A percentile compares a stretch with the other conserved stretches of the same genome.
These are phyloP conservation scores for Neotoxoptera formosana DNA, from an alignment of 1,140 invertebrate species.

Conservation along the genomic window DNA sequence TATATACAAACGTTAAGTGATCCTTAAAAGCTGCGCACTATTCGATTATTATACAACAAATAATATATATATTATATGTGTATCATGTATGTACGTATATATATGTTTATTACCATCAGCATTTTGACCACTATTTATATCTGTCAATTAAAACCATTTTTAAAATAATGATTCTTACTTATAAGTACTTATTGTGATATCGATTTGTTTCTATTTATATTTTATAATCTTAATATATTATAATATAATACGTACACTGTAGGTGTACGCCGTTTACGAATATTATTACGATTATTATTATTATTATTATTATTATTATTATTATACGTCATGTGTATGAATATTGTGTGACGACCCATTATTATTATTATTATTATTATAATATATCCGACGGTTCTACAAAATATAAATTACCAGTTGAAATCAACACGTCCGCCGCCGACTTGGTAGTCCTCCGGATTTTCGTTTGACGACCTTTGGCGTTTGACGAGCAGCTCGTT, in stretches of 20 bases:
- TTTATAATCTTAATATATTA: conserved; percentile 24
- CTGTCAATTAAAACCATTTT: conserved; percentile 55
- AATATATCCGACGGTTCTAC: not conserved
- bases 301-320: conserved; percentile 17
- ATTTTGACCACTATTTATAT: conserved; percentile 54
- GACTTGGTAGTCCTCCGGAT: not conserved
- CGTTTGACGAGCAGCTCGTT: not conserved
- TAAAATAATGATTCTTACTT: conserved; percentile 46
- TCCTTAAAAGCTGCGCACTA: conserved; percentile 21
- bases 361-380: not conserved
- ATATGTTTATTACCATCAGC: conserved; percentile 28
- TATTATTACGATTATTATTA: not conserved
- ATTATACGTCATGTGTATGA: not conserved
- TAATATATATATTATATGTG: conserved; percentile 3
- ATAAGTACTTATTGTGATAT: conserved; percentile 57
- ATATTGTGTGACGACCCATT: not conserved
- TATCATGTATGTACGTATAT: not conserved
- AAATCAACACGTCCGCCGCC: not conserved
- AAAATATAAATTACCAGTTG: not conserved
- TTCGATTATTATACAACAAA: not conserved
- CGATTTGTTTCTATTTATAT: conserved; percentile 46
- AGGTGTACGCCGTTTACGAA: conserved; percentile 13
- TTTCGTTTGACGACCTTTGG: not conserved
- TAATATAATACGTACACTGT: not conserved
- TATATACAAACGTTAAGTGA: conserved; percentile 38